Percentiles rank a stretch among this genome's conserved stretches.
Conservation (phyloP, 2,888 invertebrate genomes). For the Protophormia terraenovae region DNA sequence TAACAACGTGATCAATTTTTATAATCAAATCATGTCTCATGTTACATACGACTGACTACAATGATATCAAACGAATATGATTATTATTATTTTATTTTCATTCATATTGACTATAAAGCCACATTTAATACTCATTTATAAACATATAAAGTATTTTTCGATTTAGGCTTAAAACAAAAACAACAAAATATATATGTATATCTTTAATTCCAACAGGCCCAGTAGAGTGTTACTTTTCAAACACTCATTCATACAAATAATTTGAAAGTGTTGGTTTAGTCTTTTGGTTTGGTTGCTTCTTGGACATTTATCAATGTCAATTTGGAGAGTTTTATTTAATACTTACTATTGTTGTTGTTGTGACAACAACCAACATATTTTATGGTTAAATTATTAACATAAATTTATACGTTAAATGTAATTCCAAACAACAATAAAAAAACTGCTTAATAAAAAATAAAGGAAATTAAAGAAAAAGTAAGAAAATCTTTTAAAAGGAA, state of each 20-base stretch:
- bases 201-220: not conserved
- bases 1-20: slow-evolving; percentile 52
- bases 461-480: not conserved
- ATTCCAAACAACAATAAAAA: not conserved
- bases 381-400: slow-evolving; percentile 63
- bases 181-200: too few relatives aligned
- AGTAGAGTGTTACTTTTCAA: slow-evolving; percentile 58
- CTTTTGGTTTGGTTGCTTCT: not conserved
- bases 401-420: slow-evolving; percentile 53
- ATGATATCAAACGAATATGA: slow-evolving; percentile 9
- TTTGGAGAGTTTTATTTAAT: slow-evolving; percentile 45
- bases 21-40: slow-evolving; percentile 35
- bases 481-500: slow-evolving; percentile 18
- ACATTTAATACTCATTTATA: slow-evolving; percentile 29
- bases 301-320: slow-evolving; percentile 60
- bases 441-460: not conserved
- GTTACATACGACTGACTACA: not conserved
- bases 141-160: slow-evolving; percentile 11
- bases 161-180: not conserved
- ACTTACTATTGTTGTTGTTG: not conserved
- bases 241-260: slow-evolving; percentile 8
- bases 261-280: slow-evolving; percentile 39
- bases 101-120: slow-evolving; percentile 24
- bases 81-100: too few relatives aligned
- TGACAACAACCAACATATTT: slow-evolving; percentile 28